Conservation (phyloP, 1,140 invertebrate species). For the Conus betulinus region DNA sequence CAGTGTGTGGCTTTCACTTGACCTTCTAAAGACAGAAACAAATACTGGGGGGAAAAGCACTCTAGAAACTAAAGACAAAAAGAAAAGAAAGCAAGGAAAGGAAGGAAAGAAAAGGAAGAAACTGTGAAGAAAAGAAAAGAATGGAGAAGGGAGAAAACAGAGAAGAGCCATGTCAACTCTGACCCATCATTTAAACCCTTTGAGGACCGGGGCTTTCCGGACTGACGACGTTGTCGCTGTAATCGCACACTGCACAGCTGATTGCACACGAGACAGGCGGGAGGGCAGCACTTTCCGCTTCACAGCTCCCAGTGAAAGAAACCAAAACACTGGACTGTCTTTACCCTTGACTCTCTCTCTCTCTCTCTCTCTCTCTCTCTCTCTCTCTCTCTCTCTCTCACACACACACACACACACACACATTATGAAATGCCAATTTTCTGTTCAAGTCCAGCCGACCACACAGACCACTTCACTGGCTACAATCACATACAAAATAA, state of each 20-base stretch:
- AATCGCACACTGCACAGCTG: too few species aligned
- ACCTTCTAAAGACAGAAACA: neutral
- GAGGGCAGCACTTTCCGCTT: too few species aligned
- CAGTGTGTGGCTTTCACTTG: too few species aligned
- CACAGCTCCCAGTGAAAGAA: neutral
- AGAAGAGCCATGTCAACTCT: too few species aligned
- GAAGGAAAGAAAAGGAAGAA: neutral
- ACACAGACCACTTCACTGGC: too few species aligned
- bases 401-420: neutral
- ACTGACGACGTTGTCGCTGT: too few species aligned
- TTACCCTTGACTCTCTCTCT: neutral
- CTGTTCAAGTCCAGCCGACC: too few species aligned
- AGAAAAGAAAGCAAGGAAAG: neutral
- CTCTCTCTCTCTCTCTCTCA: slow-evolving; percentile 6
- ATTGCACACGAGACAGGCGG: too few species aligned
- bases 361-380: slow-evolving; percentile 5
- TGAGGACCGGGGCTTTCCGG: too few species aligned
- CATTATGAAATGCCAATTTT: too few species aligned
- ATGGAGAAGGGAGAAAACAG: neutral
- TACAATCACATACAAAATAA: too few species aligned
- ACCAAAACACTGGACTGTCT: neutral
- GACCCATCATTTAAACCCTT: too few species aligned
- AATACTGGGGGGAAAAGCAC: neutral
- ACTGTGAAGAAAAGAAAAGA: neutral
- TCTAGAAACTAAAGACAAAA: neutral